Conservation (phyloP, 1,140 invertebrate species). For the Drosophila subobscura region DNA sequence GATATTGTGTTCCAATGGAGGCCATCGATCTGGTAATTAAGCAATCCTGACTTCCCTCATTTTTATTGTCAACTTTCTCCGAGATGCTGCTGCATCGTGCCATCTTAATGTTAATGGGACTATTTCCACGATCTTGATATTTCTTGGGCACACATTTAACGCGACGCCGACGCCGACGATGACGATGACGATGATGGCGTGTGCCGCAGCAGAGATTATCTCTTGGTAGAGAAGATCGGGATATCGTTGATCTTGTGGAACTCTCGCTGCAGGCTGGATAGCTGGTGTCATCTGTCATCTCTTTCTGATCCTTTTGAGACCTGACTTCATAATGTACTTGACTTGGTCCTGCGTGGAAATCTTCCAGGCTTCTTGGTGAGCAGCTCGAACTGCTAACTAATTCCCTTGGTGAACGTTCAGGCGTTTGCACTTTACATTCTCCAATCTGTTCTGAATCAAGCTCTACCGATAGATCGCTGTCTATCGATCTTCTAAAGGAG, state of each 20-base stretch:
- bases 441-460: background rate
- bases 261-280: slow-evolving; percentile 8
- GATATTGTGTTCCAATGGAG: slow-evolving; percentile 54
- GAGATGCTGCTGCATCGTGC: background rate
- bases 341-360: too few species aligned
- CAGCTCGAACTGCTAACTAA: too few species aligned
- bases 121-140: slow-evolving; percentile 62
- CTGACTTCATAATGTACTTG: too few species aligned
- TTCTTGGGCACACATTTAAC: slow-evolving; percentile 17
- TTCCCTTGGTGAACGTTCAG: too few species aligned
- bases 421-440: too few species aligned
- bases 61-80: background rate
- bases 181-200: slow-evolving; percentile 18
- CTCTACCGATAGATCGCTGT: slow-evolving; percentile 1
- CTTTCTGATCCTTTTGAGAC: too few species aligned
- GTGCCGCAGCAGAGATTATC: slow-evolving; percentile 24
- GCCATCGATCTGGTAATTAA: slow-evolving; percentile 3
- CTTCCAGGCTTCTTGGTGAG: too few species aligned
- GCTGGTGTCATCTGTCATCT: slow-evolving; percentile 4
- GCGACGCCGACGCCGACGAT: slow-evolving; percentile 11
- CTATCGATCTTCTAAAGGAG: slow-evolving; percentile 15
- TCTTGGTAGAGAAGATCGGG: slow-evolving; percentile 1
- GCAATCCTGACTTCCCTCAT: background rate
- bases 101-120: slow-evolving; percentile 51
- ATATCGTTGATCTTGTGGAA: slow-evolving; percentile 2